Conservation (phyloP, 2,113 vertebrate genomes). For the Phodopus roborovskii region DNA sequence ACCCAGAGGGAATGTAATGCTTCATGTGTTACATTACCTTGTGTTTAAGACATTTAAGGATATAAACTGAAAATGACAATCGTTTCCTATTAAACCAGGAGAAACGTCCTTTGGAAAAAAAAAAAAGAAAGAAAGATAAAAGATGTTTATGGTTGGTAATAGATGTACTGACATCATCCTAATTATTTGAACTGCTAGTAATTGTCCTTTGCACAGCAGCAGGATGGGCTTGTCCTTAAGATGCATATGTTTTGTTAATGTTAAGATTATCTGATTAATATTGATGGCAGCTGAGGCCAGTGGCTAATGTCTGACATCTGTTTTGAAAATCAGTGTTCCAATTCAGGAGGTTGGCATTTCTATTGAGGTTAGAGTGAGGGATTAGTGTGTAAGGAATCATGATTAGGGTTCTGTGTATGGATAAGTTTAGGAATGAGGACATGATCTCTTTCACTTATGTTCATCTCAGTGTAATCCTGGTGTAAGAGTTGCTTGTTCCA, state of each 20-base stretch:
- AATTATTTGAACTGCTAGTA: slow-evolving; percentile 66
- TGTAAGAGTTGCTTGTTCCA: slow-evolving; percentile 60
- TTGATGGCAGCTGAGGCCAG: slow-evolving; percentile 78
- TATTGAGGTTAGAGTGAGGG: slow-evolving; percentile 68
- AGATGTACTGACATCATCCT: slow-evolving; percentile 61
- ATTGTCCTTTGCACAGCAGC: slow-evolving; percentile 51
- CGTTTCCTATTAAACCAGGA: slow-evolving; percentile 6
- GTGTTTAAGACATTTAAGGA: background rate
- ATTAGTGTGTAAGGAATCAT: slow-evolving; percentile 74
- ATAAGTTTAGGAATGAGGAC: slow-evolving; percentile 68
- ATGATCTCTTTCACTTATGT: slow-evolving; percentile 60
- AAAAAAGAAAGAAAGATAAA: too few species aligned
- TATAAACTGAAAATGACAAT: slow-evolving; percentile 38
- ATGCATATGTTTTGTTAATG: slow-evolving; percentile 78
- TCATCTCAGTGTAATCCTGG: slow-evolving; percentile 51
- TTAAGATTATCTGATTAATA: slow-evolving; percentile 82
- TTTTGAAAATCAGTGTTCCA: slow-evolving; percentile 77
- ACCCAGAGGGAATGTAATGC: background rate
- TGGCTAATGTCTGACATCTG: slow-evolving; percentile 81
- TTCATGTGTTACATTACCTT: background rate
- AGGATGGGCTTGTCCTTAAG: slow-evolving; percentile 66
- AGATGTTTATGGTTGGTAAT: slow-evolving; percentile 39
- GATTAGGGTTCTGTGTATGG: slow-evolving; percentile 65
- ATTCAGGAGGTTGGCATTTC: slow-evolving; percentile 76
- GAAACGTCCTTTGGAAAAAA: background rate